Evolutionary conservation across 2,797 vertebrate genomes (phyloP), one percentile per base, ranked within the genome.

Genomic region (Coendou prehensilis): DNA sequence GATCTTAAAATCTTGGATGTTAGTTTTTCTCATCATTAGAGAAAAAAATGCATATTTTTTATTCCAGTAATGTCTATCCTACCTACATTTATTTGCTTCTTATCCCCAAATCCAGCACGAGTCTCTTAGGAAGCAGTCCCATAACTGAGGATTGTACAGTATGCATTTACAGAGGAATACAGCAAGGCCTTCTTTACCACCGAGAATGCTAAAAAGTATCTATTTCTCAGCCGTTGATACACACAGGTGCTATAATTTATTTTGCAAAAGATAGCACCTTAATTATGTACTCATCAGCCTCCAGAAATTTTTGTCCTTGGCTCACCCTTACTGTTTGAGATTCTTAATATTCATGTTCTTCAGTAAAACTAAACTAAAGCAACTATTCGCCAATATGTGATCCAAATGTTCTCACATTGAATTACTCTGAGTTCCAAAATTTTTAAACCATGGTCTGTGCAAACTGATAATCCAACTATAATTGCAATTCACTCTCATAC

Each of bases 331-430:
- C 4, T 90, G 54, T 94, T 69, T 94, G 69, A 90, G 47, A 91
- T 92, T 84, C 33, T 61, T 96, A 85, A 54, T 76, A 94, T 94
- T 91, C 96, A 88, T 93, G 54, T 91, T 95, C 20, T 87, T 97
- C 59, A 75, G 54, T 85, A 89, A 90, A 96, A 94, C 18, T 76
- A 88, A 93, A 92, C 59, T 63, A 82, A 47, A 52, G 61, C 67
- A 93, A 96, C 87, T 97, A 87, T 88, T 92, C 96, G 69, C 52
- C 91, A 94, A 91, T 93, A 96, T 91, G 76, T 79, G 87, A 94
- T 80, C 75, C 95, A 96, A 96, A 96, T 94, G 88, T 94, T 96
- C 92, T 95, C 52, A 91, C 26, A 76, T 11, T 94, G 69, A 95
- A 86, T 75, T 88, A 88, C 76, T 95, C 28, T 37, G 50, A 56